These are phyloP conservation scores for Epizoanthus scotinus DNA, from an alignment of 92 coral and sea anemone species.

Conservation along the genomic window DNA sequence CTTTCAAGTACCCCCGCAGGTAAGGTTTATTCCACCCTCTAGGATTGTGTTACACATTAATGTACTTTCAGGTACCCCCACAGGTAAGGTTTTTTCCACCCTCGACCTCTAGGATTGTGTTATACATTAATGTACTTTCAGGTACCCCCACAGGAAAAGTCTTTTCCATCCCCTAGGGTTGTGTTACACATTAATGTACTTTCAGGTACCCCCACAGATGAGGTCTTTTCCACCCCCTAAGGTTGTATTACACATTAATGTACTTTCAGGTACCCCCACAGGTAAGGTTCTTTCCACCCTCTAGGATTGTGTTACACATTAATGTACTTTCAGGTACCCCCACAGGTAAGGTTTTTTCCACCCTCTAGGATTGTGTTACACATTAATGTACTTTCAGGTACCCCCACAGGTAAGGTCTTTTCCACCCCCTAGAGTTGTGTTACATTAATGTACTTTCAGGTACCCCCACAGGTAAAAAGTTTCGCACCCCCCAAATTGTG, in stretches of 20 bases:
- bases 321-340: no score
- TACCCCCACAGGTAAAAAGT: no score
- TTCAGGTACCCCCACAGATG: not conserved
- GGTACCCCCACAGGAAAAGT: conserved; percentile 26
- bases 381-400: no score
- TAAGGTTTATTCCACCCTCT: conserved; percentile 4
- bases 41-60: conserved; percentile 11
- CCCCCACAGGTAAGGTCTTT: no score
- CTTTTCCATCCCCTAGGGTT: not conserved
- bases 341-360: no score
- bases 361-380: no score
- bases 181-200: conserved; percentile 7
- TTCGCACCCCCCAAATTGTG: no score
- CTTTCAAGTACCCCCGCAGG: conserved; percentile 26
- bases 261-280: not conserved
- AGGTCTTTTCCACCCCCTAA: not conserved
- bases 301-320: no score
- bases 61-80: not conserved
- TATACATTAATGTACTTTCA: conserved; percentile 36
- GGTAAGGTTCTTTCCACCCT: not conserved
- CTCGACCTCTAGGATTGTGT: conserved; percentile 22
- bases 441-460: no score
- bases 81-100: not conserved
- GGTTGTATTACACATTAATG: no score
- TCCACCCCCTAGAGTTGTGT: no score